These are phyloP conservation scores for Solea solea DNA, from an alignment of 2,113 vertebrate genomes.

Conservation along the genomic window DNA sequence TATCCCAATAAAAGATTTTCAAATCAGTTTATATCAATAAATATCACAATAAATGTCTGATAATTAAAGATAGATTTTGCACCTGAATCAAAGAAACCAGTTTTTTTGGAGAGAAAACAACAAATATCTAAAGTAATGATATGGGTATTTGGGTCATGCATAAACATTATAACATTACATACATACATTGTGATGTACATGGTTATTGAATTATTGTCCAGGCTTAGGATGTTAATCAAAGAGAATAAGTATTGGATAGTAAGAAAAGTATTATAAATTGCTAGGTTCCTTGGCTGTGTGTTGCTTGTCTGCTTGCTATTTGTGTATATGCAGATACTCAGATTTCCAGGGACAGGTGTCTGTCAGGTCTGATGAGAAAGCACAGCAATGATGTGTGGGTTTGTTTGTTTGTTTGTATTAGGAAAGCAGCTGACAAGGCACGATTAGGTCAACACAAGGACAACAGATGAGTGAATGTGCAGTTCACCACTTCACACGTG, in stretches of 20 bases:
- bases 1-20: too few species aligned
- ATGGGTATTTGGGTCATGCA: too few species aligned
- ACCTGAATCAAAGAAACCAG: too few species aligned
- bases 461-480: conserved; percentile 38
- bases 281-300: background rate
- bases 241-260: background rate
- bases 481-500: conserved; percentile 11
- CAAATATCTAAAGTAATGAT: too few species aligned
- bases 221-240: background rate
- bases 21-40: too few species aligned
- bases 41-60: too few species aligned
- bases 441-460: conserved; percentile 48
- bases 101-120: too few species aligned
- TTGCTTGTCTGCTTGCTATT: background rate
- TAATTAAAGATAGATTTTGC: too few species aligned
- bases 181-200: too few species aligned
- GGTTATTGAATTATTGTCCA: background rate
- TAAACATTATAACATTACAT: too few species aligned
- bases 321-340: conserved; percentile 21
- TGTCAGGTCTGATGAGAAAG: conserved; percentile 60
- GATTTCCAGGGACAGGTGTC: conserved; percentile 34
- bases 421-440: conserved; percentile 60
- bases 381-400: background rate
- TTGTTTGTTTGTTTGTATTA: conserved; percentile 15
- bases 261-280: background rate